Evolutionary conservation across 2,888 invertebrate genomes (phyloP).

Genomic region (Apoderus coryli): DNA sequence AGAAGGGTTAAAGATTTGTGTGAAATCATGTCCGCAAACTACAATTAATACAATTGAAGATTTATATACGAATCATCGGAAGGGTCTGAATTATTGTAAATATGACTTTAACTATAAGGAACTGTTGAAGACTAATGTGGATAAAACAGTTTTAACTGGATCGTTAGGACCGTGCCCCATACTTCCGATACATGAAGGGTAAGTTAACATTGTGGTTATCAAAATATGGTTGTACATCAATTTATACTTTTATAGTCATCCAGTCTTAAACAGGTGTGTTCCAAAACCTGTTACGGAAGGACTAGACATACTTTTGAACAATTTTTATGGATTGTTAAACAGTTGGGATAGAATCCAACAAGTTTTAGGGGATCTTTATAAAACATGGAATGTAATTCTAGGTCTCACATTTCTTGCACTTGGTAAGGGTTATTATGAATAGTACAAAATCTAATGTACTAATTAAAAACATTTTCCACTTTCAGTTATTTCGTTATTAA

Average conservation of each 20-base stretch:
- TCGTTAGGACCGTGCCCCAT: conserved; percentile 63
- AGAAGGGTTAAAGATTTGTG: conserved; percentile 74
- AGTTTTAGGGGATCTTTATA: conserved; percentile 74
- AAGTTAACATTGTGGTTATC: conserved; percentile 5
- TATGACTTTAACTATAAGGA: conserved; percentile 48
- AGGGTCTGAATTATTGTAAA: conserved; percentile 64
- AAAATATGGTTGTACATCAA: conserved; percentile 9
- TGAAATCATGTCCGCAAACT: conserved; percentile 68
- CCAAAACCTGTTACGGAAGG: conserved; percentile 57
- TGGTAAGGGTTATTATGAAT: conserved; percentile 39
- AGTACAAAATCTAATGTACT: not conserved
- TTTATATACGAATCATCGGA: conserved; percentile 57
- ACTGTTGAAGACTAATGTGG: conserved; percentile 27
- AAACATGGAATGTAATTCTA: conserved; percentile 76
- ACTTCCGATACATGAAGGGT: conserved; percentile 64
- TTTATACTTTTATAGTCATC: conserved; percentile 39
- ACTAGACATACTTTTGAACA: conserved; percentile 45
- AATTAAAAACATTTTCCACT: conserved; percentile 22
- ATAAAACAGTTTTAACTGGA: conserved; percentile 27
- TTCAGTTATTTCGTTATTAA: conserved; percentile 66
- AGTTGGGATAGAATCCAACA: conserved; percentile 82
- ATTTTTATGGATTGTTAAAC: conserved; percentile 70
- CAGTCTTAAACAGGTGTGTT: conserved; percentile 78
- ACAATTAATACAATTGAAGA: conserved; percentile 49
- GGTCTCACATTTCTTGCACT: conserved; percentile 66